Percentiles rank a stretch among this genome's conserved stretches.
Conservation (phyloP, 2,797 vertebrate species). For the Salmo trutta region DNA sequence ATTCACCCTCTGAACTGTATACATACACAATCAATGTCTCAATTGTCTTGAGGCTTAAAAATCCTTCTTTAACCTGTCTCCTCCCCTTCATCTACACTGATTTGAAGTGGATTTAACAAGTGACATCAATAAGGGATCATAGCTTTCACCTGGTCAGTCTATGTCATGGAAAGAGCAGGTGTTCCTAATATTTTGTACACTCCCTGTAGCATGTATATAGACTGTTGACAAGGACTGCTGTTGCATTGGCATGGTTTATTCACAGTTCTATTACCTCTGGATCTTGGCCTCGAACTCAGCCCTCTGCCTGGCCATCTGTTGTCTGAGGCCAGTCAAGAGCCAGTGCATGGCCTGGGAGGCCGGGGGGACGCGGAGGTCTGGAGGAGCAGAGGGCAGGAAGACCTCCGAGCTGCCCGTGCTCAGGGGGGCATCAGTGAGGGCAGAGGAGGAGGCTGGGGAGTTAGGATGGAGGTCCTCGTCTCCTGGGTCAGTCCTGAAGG, state of each 20-base stretch:
- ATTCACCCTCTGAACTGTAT: no score
- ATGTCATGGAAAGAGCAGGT: no score
- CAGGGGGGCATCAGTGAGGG: slow-evolving; percentile 61
- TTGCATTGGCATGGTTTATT: neutral
- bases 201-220: neutral
- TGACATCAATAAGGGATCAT: no score
- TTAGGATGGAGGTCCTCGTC: slow-evolving; percentile 44
- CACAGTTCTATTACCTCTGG: slow-evolving; percentile 57
- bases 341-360: slow-evolving; percentile 40
- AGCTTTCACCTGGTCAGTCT: no score
- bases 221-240: neutral
- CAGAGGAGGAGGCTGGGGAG: slow-evolving; percentile 68
- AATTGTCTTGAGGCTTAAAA: no score
- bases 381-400: slow-evolving; percentile 72
- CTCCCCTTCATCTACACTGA: no score
- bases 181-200: no score
- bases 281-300: slow-evolving; percentile 71
- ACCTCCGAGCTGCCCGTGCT: slow-evolving; percentile 82
- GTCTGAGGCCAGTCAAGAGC: slow-evolving; percentile 61
- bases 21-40: no score
- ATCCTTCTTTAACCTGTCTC: no score
- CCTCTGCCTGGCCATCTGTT: slow-evolving; percentile 74
- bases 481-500: slow-evolving; percentile 38
- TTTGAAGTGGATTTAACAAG: no score
- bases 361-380: slow-evolving; percentile 48